Percentiles rank a stretch among this genome's conserved stretches.
phyloP scores from a whole-genome alignment of 1,140 invertebrate species.

The Amphibalanus amphitrite region DNA sequence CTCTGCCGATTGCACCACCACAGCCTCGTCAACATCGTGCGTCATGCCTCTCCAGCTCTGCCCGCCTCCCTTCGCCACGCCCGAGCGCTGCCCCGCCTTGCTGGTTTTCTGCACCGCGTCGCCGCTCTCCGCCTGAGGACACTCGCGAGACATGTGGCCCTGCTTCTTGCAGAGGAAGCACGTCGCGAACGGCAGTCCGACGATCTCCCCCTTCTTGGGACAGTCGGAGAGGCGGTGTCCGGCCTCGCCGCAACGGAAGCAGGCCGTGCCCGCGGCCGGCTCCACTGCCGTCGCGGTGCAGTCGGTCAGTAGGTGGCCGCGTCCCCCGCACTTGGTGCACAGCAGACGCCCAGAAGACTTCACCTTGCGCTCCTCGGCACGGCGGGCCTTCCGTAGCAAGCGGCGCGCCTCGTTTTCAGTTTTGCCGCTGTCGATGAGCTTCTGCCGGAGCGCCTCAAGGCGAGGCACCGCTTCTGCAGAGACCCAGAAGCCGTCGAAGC shows the following conservation, averaged over 20 bases:
- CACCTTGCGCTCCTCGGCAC: background rate
- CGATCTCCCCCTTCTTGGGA: background rate
- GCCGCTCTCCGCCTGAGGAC: background rate
- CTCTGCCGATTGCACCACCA: too few relatives aligned
- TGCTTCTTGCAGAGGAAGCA: background rate
- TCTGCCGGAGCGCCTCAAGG: background rate
- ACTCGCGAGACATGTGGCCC: background rate
- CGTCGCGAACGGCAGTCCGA: background rate
- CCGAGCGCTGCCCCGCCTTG: background rate
- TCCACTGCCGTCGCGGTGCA: background rate
- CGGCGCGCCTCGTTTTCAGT: background rate
- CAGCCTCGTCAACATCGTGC: background rate
- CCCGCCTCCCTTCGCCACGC: too few relatives aligned
- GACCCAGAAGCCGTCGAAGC: conserved; percentile 5
- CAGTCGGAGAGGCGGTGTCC: conserved; percentile 4
- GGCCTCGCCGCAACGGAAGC: background rate
- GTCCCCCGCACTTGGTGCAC: background rate
- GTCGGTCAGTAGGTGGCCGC: background rate
- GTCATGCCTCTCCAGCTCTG: background rate
- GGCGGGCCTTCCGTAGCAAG: background rate
- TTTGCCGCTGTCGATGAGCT: background rate
- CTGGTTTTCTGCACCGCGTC: background rate
- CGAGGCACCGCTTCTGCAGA: background rate
- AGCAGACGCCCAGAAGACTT: background rate
- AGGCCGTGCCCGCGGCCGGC: background rate